Evolutionary conservation across 2,888 invertebrate genomes (phyloP).

Genomic region (Zootermopsis nevadensis): DNA sequence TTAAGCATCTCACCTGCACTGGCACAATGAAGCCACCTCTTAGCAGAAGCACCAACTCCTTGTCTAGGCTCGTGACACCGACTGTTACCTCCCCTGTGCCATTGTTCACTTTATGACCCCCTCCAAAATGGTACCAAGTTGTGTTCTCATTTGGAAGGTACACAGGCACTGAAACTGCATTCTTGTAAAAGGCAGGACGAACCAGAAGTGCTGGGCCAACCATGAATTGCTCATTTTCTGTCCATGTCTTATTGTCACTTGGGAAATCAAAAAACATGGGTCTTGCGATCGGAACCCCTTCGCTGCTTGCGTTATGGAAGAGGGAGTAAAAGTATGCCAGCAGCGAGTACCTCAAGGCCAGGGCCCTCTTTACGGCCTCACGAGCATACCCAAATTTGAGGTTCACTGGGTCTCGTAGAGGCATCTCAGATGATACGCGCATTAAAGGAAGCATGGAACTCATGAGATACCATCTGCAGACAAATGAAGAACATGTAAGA

Average conservation of each 20-base stretch:
- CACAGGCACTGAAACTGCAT: constrained; percentile 64
- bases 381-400: constrained; percentile 64
- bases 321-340: constrained; percentile 72
- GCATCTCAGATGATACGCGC: constrained; percentile 64
- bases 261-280: constrained; percentile 76
- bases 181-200: constrained; percentile 69
- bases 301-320: constrained; percentile 61
- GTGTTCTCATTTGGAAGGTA: constrained; percentile 62
- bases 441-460: constrained; percentile 73
- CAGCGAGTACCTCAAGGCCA: constrained; percentile 66
- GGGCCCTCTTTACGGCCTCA: constrained; percentile 63
- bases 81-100: constrained; percentile 31
- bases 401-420: constrained; percentile 64
- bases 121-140: constrained; percentile 53
- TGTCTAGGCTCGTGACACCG: constrained; percentile 10
- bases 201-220: constrained; percentile 71
- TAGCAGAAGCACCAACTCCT: constrained; percentile 45
- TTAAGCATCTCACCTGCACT: constrained; percentile 42
- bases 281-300: constrained; percentile 65
- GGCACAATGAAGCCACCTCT: constrained; percentile 52
- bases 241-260: constrained; percentile 62
- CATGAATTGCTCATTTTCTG: constrained; percentile 70
- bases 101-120: constrained; percentile 45
- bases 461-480: constrained; percentile 72
- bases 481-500: neutral